Evolutionary conservation across 37 sponge, comb jelly and placozoan genomes (phyloP).

Genomic region (Axinella damicornis): DNA sequence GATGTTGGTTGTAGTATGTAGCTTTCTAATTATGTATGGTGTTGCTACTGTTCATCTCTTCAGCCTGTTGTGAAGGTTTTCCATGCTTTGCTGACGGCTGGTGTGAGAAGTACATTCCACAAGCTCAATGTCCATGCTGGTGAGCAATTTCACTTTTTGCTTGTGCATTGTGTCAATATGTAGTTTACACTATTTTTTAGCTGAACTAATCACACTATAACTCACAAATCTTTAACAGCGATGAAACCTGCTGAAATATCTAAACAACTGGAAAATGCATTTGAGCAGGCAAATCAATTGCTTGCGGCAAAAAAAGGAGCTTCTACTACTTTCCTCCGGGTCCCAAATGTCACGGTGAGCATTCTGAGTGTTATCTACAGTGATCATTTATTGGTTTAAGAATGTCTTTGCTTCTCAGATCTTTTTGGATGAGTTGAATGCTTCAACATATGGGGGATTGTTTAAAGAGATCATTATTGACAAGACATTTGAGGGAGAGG

Average conservation of each 20-base stretch:
- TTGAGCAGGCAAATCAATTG: slow-evolving; percentile 21
- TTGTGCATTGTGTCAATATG: neutral
- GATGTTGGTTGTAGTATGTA: too few species aligned
- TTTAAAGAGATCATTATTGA: slow-evolving; percentile 81
- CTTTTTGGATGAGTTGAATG: slow-evolving; percentile 42
- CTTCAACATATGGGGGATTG: slow-evolving; percentile 77
- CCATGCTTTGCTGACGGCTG: slow-evolving; percentile 29
- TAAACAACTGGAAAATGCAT: slow-evolving; percentile 1
- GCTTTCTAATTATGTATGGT: neutral
- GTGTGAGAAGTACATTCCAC: slow-evolving; percentile 58
- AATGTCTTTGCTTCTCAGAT: too few species aligned
- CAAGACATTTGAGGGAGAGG: neutral
- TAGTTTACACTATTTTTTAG: too few species aligned
- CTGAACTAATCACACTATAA: too few species aligned
- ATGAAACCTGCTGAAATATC: slow-evolving; percentile 27
- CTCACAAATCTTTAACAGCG: slow-evolving; percentile 16
- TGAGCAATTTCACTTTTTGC: neutral
- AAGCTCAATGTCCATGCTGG: slow-evolving; percentile 81
- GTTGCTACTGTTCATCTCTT: neutral
- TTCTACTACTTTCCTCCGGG: neutral
- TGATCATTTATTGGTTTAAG: too few species aligned
- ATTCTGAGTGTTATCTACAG: too few species aligned
- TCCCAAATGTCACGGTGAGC: slow-evolving; percentile 53
- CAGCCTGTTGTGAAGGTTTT: slow-evolving; percentile 49
- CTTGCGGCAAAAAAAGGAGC: neutral